These are phyloP conservation scores for Lepisosteus osseus DNA, from an alignment of 2,113 vertebrate genomes.

Conservation along the genomic window DNA sequence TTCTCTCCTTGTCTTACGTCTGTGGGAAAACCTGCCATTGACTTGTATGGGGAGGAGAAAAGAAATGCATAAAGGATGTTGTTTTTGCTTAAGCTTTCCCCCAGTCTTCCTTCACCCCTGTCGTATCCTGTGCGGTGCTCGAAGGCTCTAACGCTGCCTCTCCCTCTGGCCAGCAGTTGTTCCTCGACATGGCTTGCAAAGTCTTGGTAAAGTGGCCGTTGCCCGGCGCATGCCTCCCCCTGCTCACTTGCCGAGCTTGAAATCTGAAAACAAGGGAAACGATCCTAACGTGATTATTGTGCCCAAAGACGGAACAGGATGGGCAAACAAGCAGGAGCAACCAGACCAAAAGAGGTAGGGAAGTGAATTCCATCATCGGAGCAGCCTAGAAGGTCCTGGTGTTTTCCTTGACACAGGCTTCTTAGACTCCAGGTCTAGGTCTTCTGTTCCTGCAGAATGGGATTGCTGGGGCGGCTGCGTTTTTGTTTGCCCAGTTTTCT, in stretches of 20 bases:
- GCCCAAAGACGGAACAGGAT: slow-evolving; percentile 99
- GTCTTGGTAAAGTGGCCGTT: slow-evolving; percentile 98
- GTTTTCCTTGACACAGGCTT: no score
- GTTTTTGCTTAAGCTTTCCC: not conserved
- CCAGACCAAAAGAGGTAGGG: slow-evolving; percentile 96
- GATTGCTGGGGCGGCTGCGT: no score
- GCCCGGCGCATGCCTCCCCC: slow-evolving; percentile 98
- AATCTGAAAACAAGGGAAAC: slow-evolving; percentile 99
- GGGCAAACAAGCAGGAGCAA: slow-evolving; percentile 99
- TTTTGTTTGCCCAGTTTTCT: no score
- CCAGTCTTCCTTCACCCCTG: not conserved
- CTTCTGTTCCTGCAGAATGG: no score
- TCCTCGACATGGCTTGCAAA: slow-evolving; percentile 99
- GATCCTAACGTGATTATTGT: slow-evolving; percentile 98
- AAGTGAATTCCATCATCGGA: no score
- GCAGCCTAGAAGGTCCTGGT: no score
- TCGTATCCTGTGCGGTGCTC: not conserved
- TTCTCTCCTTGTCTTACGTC: no score
- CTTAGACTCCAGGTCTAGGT: no score
- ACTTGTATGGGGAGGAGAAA: no score
- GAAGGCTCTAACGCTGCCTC: not conserved
- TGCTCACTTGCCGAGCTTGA: slow-evolving; percentile 97
- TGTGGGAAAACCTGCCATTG: no score
- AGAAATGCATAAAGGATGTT: not conserved
- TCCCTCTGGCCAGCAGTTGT: slow-evolving; percentile 65